Base-by-base conservation (phyloP, 2,888 invertebrate species). In the Caenorhabditis angaria region DNA sequence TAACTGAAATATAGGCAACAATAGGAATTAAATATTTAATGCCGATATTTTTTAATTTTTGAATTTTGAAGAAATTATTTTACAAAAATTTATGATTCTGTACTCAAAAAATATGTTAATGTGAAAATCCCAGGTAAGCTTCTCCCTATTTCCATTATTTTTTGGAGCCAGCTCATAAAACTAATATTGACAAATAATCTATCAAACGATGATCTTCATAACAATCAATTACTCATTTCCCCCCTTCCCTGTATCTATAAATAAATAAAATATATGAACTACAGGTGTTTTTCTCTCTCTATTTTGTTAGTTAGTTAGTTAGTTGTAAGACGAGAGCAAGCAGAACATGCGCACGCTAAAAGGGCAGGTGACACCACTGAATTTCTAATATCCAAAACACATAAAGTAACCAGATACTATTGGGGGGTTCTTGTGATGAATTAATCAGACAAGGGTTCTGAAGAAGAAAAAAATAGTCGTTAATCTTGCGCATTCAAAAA, bases 401-500 rank as follows among this genome's bases (percentile, higher is more conserved):
- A 41, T 41, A 41, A 41, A 41, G 41, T 41, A 41, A 41, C 41
- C 41, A 41, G 41, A 41, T 41, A 41, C 41, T 41, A 41, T 14
- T n/a, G n/a, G n/a, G n/a, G 41, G 2, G 55, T 66, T 63, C 70
- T 62, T 62, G 22, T 56, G 71, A 71, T 71, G 65, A 71, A 71
- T 71, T 71, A 71, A 66, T 71, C 71, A 71, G 63, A 22, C 48
- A 24, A 22, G 48, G 58, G 32, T 18, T 18, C 22, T 41, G 54
- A 50, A 65, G 29, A n/a, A 18, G 20, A 10, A 57, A 56, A 18
- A n/a, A 35, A 22, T 32, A 47, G 59, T 65, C 67, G 63, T 72
- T 65, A 58, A 65, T 72, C 67, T 72, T 72, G 67, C 61, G 72
- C 72, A 65, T 72, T 41, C 41, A 41, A 72, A 60, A 60, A 67